phyloP scores from a whole-genome alignment of 2,113 vertebrate genomes.

The Cyprinodon tularosa region DNA sequence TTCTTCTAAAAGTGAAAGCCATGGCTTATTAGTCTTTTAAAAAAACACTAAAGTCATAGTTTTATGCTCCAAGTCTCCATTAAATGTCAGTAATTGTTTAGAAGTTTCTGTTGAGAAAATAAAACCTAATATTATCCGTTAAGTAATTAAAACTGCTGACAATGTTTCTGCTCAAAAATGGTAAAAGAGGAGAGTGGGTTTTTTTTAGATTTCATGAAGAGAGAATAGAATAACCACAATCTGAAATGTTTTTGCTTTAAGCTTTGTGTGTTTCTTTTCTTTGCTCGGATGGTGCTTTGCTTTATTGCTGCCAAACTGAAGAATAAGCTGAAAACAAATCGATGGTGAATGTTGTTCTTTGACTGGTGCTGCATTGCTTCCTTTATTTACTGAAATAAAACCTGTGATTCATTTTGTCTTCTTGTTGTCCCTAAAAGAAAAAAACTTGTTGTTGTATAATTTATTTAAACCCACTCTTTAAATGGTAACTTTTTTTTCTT shows the following conservation, averaged over 20 bases:
- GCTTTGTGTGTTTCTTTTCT: not conserved
- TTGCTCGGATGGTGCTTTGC: conserved; percentile 48
- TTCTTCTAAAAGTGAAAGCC: not conserved
- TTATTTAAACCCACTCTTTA: no score
- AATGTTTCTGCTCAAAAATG: not conserved
- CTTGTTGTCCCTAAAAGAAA: not conserved
- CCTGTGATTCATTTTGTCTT: conserved; percentile 14
- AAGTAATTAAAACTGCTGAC: not conserved
- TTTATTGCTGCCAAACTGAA: conserved; percentile 39
- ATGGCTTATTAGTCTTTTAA: not conserved
- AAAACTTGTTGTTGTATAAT: not conserved
- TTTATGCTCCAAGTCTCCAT: not conserved
- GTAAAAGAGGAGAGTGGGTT: not conserved
- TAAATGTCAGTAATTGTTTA: not conserved
- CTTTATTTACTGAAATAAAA: conserved; percentile 66
- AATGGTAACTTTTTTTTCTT: no score
- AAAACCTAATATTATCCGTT: not conserved
- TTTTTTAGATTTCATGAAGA: not conserved
- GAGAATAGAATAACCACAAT: no score
- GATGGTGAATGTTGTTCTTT: conserved; percentile 34
- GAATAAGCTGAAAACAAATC: conserved; percentile 53
- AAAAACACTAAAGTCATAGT: not conserved
- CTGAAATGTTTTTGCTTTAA: not conserved
- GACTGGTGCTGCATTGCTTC: conserved; percentile 54
- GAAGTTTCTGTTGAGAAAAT: not conserved